These are phyloP conservation scores for Dryocosmus kuriphilus DNA, from an alignment of 2,888 invertebrate genomes.

Conservation along the genomic window DNA sequence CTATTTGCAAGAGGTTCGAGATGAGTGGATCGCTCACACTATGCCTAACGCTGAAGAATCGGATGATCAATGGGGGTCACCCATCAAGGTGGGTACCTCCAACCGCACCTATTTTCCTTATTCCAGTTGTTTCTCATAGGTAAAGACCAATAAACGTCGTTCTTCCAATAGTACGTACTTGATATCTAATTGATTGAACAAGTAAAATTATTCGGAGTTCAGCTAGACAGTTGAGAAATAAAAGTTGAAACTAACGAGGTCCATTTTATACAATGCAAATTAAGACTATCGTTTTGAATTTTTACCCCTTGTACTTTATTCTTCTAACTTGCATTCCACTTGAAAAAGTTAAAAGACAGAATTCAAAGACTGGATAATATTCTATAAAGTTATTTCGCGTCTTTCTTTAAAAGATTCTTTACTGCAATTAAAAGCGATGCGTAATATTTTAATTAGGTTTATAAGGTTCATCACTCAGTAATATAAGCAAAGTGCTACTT, in stretches of 20 bases:
- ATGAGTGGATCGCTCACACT: conserved; percentile 54
- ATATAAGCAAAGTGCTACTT: background rate
- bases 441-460: background rate
- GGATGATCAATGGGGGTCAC: conserved; percentile 69
- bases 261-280: background rate
- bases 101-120: conserved; percentile 54
- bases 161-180: background rate
- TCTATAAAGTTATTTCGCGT: background rate
- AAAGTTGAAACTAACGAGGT: background rate
- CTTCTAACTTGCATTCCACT: conserved; percentile 21
- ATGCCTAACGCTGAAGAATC: conserved; percentile 49
- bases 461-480: background rate
- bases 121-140: conserved; percentile 36
- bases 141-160: conserved; percentile 40
- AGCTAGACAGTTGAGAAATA: too few relatives aligned
- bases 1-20: conserved; percentile 63
- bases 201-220: background rate
- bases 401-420: background rate
- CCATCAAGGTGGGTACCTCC: conserved; percentile 75
- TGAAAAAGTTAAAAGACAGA: background rate
- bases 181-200: background rate
- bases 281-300: background rate
- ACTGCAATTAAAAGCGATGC: background rate
- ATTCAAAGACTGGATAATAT: conserved; percentile 23
- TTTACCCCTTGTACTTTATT: background rate